Base-by-base conservation (phyloP, 2,888 invertebrate species). In the Anodontia alba region DNA sequence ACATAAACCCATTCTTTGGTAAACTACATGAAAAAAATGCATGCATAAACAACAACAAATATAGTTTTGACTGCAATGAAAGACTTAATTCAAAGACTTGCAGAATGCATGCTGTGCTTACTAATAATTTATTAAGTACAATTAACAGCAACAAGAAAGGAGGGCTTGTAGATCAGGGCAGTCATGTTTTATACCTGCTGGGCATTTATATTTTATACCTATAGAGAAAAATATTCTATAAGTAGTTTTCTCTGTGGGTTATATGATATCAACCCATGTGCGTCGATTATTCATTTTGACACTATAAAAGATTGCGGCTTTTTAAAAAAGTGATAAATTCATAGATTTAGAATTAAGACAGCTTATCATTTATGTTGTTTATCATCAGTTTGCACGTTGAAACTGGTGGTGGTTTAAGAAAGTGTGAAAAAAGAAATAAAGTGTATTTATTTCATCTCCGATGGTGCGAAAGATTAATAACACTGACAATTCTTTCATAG, bases 201-300 rank as follows among this genome's bases (percentile, higher is more conserved):
- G 20, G 33, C 23, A 20, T 31, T 29, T 70, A 49, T 70, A 70
- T 49, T 70, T 70, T 70, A 70, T 70, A 70, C 70, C 70, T 31
- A 49, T 43, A 29, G 49, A 29, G 70, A 20, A n/a, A 49, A 70
- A 70, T 70, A 46, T 70, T 69, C 26, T 26, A 26, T 42, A 69
- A 26, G 42, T 69, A 69, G 20, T 69, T 42, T 46, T 49, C 26
- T 49, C 46, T 29, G 46, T 17, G 46, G 70, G 70, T 46, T 46
- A 46, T 46, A 31, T 46, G 70, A 70, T 70, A 62, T 62, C 62
- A 62, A 23, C 20, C 33, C 33, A 29, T 33, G 33, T 62, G 62
- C 33, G 62, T 62, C 62, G 17, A 33, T 62, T 62, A 62, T 62
- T 62, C 62, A 62, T 62, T 33, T 20, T 62, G 62, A 62, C 62